Conservation (phyloP, 2,888 invertebrate genomes). For the Ceriagrion tenellum region DNA sequence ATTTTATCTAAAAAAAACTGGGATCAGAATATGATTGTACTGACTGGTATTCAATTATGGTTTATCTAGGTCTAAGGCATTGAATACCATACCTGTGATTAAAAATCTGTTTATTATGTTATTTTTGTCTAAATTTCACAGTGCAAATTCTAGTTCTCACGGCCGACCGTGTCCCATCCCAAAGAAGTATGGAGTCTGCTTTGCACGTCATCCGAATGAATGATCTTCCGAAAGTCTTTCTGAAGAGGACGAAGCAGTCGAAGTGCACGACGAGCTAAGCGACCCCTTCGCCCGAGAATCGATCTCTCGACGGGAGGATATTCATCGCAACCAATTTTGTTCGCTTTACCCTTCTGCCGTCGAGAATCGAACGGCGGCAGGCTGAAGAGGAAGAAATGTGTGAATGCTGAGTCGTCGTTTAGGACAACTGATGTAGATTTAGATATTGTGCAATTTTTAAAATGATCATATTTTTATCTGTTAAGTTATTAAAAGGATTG, state of each 20-base stretch:
- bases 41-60: not conserved
- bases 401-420: too few relatives aligned
- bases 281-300: too few relatives aligned
- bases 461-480: too few relatives aligned
- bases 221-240: not conserved
- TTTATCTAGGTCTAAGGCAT: not conserved
- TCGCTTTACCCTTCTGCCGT: too few relatives aligned
- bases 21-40: not conserved
- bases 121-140: not conserved
- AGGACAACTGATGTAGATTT: too few relatives aligned
- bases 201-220: not conserved
- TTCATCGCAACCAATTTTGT: too few relatives aligned
- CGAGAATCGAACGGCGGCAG: too few relatives aligned
- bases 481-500: too few relatives aligned
- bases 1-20: not conserved
- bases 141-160: slow-evolving; percentile 34
- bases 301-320: too few relatives aligned
- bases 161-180: not conserved
- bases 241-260: not conserved
- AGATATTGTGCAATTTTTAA: too few relatives aligned
- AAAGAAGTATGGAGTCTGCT: not conserved
- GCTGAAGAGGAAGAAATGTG: too few relatives aligned
- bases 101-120: not conserved
- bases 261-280: not conserved
- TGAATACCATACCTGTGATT: not conserved